A percentile compares a stretch with the other conserved stretches of the same genome.
These are phyloP conservation scores for Irena cyanogastra DNA, from an alignment of 2,113 vertebrate genomes.

Conservation along the genomic window DNA sequence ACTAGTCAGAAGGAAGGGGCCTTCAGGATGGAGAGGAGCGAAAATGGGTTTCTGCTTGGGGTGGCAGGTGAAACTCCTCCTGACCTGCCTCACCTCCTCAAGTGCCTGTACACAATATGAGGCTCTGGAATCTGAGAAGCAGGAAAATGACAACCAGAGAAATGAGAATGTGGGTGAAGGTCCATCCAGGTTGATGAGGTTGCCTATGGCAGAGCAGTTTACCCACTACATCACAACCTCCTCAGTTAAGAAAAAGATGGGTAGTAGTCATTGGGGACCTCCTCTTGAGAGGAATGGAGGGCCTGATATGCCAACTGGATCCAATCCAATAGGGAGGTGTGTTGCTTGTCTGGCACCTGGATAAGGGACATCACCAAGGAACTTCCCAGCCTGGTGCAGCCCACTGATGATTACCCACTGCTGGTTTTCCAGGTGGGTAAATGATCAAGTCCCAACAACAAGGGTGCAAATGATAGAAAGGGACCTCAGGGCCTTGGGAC, in stretches of 20 bases:
- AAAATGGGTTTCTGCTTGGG: not conserved
- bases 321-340: not conserved
- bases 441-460: too few relatives aligned
- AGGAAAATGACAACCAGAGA: not conserved
- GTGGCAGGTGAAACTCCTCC: not conserved
- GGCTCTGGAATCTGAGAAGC: not conserved
- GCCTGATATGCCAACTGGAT: not conserved
- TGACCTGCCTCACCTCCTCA: not conserved
- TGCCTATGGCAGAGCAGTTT: not conserved
- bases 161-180: not conserved
- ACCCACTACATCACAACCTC: not conserved
- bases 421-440: not conserved
- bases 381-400: not conserved
- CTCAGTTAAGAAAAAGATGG: not conserved
- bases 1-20: not conserved
- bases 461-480: not conserved
- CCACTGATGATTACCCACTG: not conserved
- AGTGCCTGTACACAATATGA: fast-evolving
- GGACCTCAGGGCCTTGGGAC: not conserved
- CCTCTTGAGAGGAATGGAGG: not conserved
- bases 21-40: not conserved
- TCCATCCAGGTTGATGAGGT: not conserved
- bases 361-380: not conserved
- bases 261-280: not conserved
- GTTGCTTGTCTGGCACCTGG: not conserved